phyloP scores from a whole-genome alignment of 2,797 vertebrate genomes.

The Siniperca scherzeri region DNA sequence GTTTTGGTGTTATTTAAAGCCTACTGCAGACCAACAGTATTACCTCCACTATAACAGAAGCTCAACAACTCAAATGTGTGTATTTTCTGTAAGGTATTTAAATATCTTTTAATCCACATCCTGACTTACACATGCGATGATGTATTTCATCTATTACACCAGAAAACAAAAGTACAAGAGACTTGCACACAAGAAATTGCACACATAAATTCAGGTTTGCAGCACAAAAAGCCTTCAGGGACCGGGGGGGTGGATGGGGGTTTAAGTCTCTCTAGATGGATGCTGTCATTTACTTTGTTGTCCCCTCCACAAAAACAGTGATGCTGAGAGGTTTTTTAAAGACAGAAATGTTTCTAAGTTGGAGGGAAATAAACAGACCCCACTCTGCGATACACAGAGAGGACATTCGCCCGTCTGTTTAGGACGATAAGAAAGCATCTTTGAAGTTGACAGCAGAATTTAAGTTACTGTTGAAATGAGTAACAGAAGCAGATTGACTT shows the following conservation, averaged over 20 bases:
- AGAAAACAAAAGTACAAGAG: constrained; percentile 9
- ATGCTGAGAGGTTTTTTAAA: constrained; percentile 44
- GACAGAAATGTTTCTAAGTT: constrained; percentile 52
- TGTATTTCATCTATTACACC: constrained; percentile 21
- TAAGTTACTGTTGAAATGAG: constrained; percentile 39
- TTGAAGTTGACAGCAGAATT: constrained; percentile 54
- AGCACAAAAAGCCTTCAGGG: constrained; percentile 27
- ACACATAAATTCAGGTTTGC: constrained; percentile 52
- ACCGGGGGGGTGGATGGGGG: neutral
- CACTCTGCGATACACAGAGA: constrained; percentile 21
- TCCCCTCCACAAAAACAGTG: constrained; percentile 44
- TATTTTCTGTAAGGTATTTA: neutral
- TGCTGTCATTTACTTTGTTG: constrained; percentile 59
- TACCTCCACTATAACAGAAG: neutral
- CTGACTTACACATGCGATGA: neutral
- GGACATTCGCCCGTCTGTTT: constrained; percentile 48
- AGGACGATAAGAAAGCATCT: constrained; percentile 61
- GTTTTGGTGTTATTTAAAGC: neutral
- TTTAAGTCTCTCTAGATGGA: constrained; percentile 48
- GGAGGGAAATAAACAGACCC: constrained; percentile 48
- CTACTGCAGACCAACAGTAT: neutral
- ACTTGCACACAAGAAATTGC: constrained; percentile 21
- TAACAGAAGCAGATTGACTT: constrained; percentile 20
- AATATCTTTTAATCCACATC: neutral
- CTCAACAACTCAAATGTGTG: neutral